phyloP scores from a whole-genome alignment of 2,113 vertebrate genomes.

The Piliocolobus tephrosceles region DNA sequence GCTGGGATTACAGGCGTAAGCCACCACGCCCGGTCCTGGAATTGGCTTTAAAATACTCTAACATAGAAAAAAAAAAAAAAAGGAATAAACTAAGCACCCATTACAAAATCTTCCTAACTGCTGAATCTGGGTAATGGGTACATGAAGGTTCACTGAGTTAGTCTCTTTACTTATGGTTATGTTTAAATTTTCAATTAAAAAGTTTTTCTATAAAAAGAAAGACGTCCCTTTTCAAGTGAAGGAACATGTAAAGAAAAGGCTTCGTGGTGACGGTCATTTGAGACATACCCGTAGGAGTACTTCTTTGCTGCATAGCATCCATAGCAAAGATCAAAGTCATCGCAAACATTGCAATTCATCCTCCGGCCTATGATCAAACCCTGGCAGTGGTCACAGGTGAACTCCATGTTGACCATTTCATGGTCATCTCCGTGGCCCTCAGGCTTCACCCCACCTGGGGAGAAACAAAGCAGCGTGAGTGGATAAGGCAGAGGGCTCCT shows the following conservation, averaged over 20 bases:
- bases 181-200: neutral
- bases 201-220: neutral
- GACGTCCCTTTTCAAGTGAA: neutral
- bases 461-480: neutral
- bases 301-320: constrained; percentile 97
- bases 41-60: constrained; percentile 42
- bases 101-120: neutral
- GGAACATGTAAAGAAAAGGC: neutral
- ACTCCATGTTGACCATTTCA: constrained; percentile 99
- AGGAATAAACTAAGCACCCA: neutral
- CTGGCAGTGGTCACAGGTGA: constrained; percentile 96
- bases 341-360: constrained; percentile 96
- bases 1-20: no score
- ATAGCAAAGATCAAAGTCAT: constrained; percentile 98
- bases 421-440: constrained; percentile 97
- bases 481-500: neutral
- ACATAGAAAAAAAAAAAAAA: neutral
- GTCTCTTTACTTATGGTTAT: neutral
- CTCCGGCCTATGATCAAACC: constrained; percentile 97
- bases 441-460: constrained; percentile 94
- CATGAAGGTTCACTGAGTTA: neutral
- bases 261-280: accelerated
- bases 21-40: neutral
- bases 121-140: neutral
- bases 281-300: constrained; percentile 93